Conservation (phyloP, 2,113 vertebrate species). For the Rana temporaria region DNA sequence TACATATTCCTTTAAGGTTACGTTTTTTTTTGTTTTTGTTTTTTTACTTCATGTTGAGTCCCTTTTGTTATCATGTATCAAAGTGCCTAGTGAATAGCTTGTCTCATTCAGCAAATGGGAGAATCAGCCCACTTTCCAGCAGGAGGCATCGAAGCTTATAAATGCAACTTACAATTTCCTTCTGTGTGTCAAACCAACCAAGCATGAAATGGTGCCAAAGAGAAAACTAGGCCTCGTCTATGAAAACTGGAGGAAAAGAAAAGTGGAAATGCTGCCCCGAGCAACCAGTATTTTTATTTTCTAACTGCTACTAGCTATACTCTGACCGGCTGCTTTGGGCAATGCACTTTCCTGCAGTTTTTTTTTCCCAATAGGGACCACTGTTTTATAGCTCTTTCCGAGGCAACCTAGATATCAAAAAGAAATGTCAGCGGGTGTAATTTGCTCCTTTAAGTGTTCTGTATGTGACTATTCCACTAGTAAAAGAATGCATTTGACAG, state of each 20-base stretch:
- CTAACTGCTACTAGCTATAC: too few relatives aligned
- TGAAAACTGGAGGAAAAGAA: neutral
- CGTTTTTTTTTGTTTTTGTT: neutral
- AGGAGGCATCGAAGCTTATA: slow-evolving; percentile 21
- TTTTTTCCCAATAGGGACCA: too few relatives aligned
- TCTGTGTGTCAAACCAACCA: slow-evolving; percentile 23
- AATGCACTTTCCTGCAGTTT: too few relatives aligned
- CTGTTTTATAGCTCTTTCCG: neutral
- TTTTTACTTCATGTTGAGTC: too few relatives aligned
- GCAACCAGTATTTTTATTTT: too few relatives aligned
- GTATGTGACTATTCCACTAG: slow-evolving; percentile 9
- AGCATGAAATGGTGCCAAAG: slow-evolving; percentile 24
- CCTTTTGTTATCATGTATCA: slow-evolving; percentile 32
- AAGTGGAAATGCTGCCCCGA: neutral
- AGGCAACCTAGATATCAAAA: neutral
- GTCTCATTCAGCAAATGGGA: neutral
- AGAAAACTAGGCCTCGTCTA: neutral
- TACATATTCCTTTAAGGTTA: neutral
- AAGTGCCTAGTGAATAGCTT: slow-evolving; percentile 33
- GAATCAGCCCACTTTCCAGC: slow-evolving; percentile 1
- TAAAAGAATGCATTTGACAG: neutral
- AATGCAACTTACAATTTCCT: slow-evolving; percentile 25
- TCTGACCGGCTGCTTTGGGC: too few relatives aligned
- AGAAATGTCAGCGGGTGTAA: neutral
- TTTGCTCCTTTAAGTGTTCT: neutral